Evolutionary conservation across 2,797 vertebrate species (phyloP).

Genomic region (Cossypha niveicapilla): DNA sequence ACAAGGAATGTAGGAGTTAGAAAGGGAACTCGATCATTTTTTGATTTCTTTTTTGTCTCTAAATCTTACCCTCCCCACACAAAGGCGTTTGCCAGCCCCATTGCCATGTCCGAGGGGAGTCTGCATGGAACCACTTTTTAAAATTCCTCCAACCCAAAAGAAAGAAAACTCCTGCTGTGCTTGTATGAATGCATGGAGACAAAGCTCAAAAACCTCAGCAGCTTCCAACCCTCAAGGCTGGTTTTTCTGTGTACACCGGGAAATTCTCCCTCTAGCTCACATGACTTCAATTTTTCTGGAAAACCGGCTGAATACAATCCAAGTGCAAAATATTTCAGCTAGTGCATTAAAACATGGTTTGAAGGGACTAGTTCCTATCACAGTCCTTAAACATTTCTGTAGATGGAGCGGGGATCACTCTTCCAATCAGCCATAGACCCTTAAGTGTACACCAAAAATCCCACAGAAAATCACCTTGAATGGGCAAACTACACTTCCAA

Average conservation of each 20-base stretch:
- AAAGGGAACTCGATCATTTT: background rate
- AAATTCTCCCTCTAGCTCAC: constrained; percentile 46
- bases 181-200: constrained; percentile 54
- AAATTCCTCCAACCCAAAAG: constrained; percentile 32
- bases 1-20: constrained; percentile 18
- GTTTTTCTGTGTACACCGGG: constrained; percentile 59
- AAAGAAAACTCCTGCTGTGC: constrained; percentile 59
- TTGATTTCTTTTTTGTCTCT: background rate
- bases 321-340: constrained; percentile 14
- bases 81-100: background rate
- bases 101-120: background rate
- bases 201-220: constrained; percentile 56
- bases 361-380: background rate
- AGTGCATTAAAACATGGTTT: background rate
- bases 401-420: constrained; percentile 11
- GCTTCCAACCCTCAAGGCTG: constrained; percentile 62
- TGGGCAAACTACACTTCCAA: constrained; percentile 39
- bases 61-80: background rate
- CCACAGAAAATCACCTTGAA: constrained; percentile 35
- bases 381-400: constrained; percentile 20
- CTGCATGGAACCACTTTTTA: constrained; percentile 29
- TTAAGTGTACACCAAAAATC: constrained; percentile 17
- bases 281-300: constrained; percentile 25
- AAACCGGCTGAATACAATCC: constrained; percentile 25
- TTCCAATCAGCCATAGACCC: constrained; percentile 1